phyloP scores from a whole-genome alignment of 1,140 invertebrate genomes.

The Medauroidea extradentata region DNA sequence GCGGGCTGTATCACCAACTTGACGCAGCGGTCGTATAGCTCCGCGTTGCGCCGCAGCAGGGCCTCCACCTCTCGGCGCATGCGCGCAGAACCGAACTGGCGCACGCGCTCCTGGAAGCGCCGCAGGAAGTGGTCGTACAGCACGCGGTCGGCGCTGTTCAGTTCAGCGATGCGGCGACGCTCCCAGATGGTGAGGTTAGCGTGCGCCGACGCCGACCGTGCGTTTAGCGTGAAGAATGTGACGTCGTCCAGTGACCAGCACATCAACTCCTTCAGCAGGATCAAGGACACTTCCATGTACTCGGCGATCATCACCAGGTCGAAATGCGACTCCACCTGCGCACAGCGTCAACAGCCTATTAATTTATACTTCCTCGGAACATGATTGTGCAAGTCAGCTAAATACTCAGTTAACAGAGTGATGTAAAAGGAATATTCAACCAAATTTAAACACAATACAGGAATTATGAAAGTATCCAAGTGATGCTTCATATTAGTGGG shows the following conservation, averaged over 20 bases:
- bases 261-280: conserved; percentile 45
- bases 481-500: too few relatives aligned
- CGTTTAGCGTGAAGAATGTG: conserved; percentile 40
- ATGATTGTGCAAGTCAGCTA: too few relatives aligned
- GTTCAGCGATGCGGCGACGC: not conserved
- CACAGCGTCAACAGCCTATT: too few relatives aligned
- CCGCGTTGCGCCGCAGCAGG: conserved; percentile 20
- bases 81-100: conserved; percentile 29
- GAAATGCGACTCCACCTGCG: conserved; percentile 42
- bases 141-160: conserved; percentile 33
- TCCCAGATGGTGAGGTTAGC: conserved; percentile 17
- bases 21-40: conserved; percentile 21
- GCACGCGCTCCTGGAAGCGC: conserved; percentile 31
- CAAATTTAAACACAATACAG: too few relatives aligned
- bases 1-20: not conserved
- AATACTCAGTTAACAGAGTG: too few relatives aligned
- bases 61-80: conserved; percentile 30
- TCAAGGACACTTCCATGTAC: conserved; percentile 50
- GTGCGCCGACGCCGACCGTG: conserved; percentile 14
- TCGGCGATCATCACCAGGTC: conserved; percentile 50
- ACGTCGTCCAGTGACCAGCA: conserved; percentile 48
- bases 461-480: too few relatives aligned
- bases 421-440: too few relatives aligned
- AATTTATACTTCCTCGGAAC: too few relatives aligned
- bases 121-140: conserved; percentile 37